A percentile compares a stretch with the other conserved stretches of the same genome.
Evolutionary conservation across 2,888 invertebrate genomes (phyloP).

Genomic region (Eilema caniola): DNA sequence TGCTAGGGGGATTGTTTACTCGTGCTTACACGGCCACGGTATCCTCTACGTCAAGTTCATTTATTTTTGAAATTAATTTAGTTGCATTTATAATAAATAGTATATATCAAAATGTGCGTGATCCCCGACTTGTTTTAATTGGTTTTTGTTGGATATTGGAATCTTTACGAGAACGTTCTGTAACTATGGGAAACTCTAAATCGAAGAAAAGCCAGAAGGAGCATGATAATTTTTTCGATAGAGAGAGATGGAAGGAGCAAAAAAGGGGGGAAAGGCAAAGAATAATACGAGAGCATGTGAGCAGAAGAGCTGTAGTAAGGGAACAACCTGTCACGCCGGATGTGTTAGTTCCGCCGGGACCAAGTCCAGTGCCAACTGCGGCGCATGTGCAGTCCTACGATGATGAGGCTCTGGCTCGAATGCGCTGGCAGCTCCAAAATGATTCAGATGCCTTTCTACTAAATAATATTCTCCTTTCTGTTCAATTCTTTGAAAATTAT

Average conservation of each 20-base stretch:
- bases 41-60: slow-evolving; percentile 14
- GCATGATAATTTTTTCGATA: slow-evolving; percentile 78
- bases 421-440: slow-evolving; percentile 87
- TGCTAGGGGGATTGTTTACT: slow-evolving; percentile 58
- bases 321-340: slow-evolving; percentile 60
- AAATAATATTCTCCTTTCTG: slow-evolving; percentile 91
- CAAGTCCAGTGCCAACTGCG: slow-evolving; percentile 61
- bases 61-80: slow-evolving; percentile 17
- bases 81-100: slow-evolving; percentile 10
- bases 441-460: slow-evolving; percentile 91
- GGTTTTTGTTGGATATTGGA: slow-evolving; percentile 28
- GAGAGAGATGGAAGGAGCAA: slow-evolving; percentile 75
- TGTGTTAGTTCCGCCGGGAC: slow-evolving; percentile 52
- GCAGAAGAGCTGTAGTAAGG: slow-evolving; percentile 65
- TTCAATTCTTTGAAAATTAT: slow-evolving; percentile 93
- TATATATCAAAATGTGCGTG: slow-evolving; percentile 46
- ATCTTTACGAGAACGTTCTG: neutral
- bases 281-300: slow-evolving; percentile 59
- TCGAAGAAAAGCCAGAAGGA: slow-evolving; percentile 76
- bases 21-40: slow-evolving; percentile 45
- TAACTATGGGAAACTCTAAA: slow-evolving; percentile 77
- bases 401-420: slow-evolving; percentile 83
- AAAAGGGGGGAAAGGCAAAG: slow-evolving; percentile 67
- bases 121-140: slow-evolving; percentile 9
- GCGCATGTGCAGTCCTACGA: slow-evolving; percentile 77